A percentile compares a stretch with the other conserved stretches of the same genome.
Conservation (phyloP, 2,113 vertebrate genomes). For the Labeo catla region DNA sequence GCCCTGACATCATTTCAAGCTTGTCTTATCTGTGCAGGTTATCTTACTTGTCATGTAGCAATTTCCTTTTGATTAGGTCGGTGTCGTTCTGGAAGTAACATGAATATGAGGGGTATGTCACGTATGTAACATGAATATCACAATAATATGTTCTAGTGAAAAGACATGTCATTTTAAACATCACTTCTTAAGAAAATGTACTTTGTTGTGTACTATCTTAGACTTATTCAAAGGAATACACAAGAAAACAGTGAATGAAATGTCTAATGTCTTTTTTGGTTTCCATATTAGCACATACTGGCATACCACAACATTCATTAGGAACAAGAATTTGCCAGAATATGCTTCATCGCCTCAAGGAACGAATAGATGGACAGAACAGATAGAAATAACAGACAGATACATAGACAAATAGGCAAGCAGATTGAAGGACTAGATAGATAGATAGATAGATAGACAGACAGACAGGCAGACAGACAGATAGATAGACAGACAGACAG, state of each 20-base stretch:
- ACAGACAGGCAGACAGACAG: no score
- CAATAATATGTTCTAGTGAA: neutral
- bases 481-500: neutral
- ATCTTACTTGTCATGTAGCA: constrained; percentile 27
- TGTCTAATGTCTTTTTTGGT: neutral
- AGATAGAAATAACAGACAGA: neutral
- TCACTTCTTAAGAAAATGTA: neutral
- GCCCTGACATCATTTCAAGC: neutral
- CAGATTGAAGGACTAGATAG: neutral
- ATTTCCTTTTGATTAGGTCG: neutral
- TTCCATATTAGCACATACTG: neutral
- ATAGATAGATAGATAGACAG: neutral
- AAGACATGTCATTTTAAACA: neutral
- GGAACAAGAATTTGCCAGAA: neutral
- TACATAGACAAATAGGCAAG: neutral
- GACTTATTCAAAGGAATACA: neutral
- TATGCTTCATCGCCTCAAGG: neutral
- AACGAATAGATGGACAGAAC: neutral
- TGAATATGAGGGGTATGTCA: neutral
- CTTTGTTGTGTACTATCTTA: neutral
- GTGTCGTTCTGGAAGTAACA: neutral
- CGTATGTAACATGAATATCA: neutral
- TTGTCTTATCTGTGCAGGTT: constrained; percentile 29
- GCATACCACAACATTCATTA: neutral
- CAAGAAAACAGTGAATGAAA: neutral